Base-by-base conservation (phyloP, 2,888 invertebrate genomes). In the Eretmocerus hayati region DNA sequence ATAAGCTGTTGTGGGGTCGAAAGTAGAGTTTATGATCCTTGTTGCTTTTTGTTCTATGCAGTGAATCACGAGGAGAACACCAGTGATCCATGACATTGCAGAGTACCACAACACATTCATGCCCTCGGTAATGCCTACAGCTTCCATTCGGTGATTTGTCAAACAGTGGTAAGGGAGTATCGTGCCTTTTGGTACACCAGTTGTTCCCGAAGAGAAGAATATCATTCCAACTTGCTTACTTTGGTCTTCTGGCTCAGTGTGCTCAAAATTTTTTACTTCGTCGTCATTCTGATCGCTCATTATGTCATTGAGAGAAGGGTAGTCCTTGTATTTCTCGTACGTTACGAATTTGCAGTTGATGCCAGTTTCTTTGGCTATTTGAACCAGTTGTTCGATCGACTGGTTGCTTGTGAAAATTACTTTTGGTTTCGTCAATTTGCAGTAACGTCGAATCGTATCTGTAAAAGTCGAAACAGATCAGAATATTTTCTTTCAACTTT, bases 161-260 rank as follows among this genome's bases (percentile, higher is more conserved):
- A 48, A 2, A 19, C 20, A 19, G 11, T 43, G 18, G 39, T 39
- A 48, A 33, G 6, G 64, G 3, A 20, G 52, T 42, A 45, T 36
- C 0, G 61, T 59, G 4, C 62, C 64, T 26, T 68, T 69, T 0
- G 65, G 64, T 4, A 57, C 23, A 0, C 64, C 67, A 0, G 66
- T 67, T 0, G 63, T 67, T 2, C 67, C 69, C 1, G 68, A 69
- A 2, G 67, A 65, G 30, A 60, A 67, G 31, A 21, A 40, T 3
- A 68, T 31, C 1, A 65, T 56, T 2, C 56, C n/a, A 0, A 58
- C 56, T 1, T 63, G 59, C 8, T 59, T 42, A 2, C 48, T 45
- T 0, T 43, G 20, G 15, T 55, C 43, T 2, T 52, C 20, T 3
- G 58, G 40, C 31, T 58, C 42, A 2, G 41, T 40, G 48, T 60